Base-by-base conservation (phyloP, 2,797 vertebrate species). In the Brotogeris chrysoptera region DNA sequence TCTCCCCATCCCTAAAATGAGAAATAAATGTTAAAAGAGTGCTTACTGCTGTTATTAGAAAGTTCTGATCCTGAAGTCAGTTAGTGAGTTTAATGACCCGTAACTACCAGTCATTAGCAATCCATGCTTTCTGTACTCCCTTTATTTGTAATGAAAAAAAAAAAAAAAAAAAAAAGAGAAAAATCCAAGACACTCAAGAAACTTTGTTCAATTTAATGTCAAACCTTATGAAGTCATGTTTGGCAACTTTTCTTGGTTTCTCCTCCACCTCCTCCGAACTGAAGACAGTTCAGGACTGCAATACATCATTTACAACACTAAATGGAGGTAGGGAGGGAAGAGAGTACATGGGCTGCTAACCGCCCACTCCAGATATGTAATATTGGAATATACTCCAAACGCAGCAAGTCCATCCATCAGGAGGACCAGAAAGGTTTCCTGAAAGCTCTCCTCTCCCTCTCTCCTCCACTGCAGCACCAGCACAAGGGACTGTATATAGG, bases 171-270 rank as follows among this genome's bases (percentile, higher is more conserved):
- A 69, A 80, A 63, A 76, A 72, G 65, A 59, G 34, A 43, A 59
- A 79, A 95, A 91, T 66, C 95, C 92, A 89, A 98, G 93, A 95
- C 43, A 36, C 86, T 97, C 76, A 84, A 96, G 92, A 97, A 98
- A 97, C 86, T 95, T 97, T 38, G 88, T 86, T 96, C 93, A 94
- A 87, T 97, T 97, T 96, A 86, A 95, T 98, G 96, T 96, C 92
- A 98, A 98, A 97, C 94, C 85, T 96, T 95, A 97, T 97, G 97
- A 98, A 98, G 97, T 98, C 96, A 98, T 97, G 97, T 96, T 97
- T 98, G 98, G 98, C 97, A 97, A 85, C 88, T 93, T 90, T 94
- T 85, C 94, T 93, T 52, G 73, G 64, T 96, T 97, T 97, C 97
- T 97, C 92, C 91, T 95, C 92, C 72, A 82, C 85, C 93, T 92